These are phyloP conservation scores for Euura saliciscinereae DNA, from an alignment of 1,140 invertebrate species.

Conservation along the genomic window DNA sequence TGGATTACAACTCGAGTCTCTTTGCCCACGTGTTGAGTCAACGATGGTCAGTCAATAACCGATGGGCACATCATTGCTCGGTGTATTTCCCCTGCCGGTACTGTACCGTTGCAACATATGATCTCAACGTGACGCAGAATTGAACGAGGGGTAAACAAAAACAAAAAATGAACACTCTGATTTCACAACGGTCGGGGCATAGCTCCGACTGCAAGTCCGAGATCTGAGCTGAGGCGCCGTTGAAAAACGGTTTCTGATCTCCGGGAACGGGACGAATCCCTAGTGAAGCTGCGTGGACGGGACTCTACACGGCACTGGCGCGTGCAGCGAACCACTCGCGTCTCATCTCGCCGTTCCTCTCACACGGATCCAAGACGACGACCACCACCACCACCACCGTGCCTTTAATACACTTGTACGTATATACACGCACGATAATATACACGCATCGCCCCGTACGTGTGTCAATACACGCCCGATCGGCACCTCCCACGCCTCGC, in stretches of 20 bases:
- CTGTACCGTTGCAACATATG: too few species aligned
- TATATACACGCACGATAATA: neutral
- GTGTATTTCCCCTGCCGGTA: too few species aligned
- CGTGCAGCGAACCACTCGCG: constrained; percentile 21
- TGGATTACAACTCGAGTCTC: too few species aligned
- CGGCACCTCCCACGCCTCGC: neutral
- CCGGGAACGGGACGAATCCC: constrained; percentile 23
- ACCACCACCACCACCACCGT: neutral
- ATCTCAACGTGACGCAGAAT: too few species aligned
- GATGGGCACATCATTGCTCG: too few species aligned
- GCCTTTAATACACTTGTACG: neutral
- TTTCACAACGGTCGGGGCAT: too few species aligned
- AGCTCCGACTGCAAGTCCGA: too few species aligned
- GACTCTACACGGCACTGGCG: constrained; percentile 48
- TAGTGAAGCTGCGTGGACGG: constrained; percentile 43
- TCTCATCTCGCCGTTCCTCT: constrained; percentile 4
- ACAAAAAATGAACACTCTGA: too few species aligned
- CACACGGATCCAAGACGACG: neutral
- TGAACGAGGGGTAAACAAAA: too few species aligned
- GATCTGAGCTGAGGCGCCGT: neutral
- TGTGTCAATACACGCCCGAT: neutral
- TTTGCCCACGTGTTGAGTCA: too few species aligned
- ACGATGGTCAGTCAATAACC: too few species aligned
- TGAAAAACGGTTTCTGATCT: neutral
- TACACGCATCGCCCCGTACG: neutral